Percentiles rank a stretch among this genome's conserved stretches.
Evolutionary conservation across 2,797 vertebrate genomes (phyloP).

Genomic region (Vespertilio murinus): DNA sequence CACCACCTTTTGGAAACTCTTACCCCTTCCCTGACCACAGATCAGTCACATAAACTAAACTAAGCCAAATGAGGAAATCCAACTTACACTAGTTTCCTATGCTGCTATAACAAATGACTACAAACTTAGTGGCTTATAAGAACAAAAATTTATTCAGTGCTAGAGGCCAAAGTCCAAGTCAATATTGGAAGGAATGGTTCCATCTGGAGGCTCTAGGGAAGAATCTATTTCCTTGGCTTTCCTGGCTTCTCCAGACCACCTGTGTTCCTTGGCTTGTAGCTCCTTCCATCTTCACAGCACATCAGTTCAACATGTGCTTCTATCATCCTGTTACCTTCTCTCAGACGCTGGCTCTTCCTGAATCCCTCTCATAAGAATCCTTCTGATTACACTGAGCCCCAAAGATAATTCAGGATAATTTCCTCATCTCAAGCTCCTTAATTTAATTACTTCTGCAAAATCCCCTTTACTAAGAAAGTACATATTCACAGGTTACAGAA

Average conservation of each 20-base stretch:
- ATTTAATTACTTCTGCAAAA: neutral
- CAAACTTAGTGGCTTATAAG: neutral
- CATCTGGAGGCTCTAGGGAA: neutral
- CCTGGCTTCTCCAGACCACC: neutral
- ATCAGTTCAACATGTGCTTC: neutral
- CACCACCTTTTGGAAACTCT: neutral
- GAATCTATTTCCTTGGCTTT: neutral
- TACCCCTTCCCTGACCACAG: neutral
- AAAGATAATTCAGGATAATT: neutral
- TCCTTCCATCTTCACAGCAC: neutral
- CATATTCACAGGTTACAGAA: neutral
- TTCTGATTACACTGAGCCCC: neutral
- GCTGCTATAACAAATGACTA: neutral
- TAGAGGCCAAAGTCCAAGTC: neutral
- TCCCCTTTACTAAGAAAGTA: neutral
- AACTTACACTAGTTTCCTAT: neutral
- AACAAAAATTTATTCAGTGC: neutral
- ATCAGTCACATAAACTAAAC: neutral
- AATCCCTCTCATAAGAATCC: neutral
- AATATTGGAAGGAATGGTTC: neutral
- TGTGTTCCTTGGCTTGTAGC: neutral
- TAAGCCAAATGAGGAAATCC: neutral
- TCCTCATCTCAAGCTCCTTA: neutral
- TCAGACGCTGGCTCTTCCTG: neutral
- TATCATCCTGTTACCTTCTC: neutral